Base-by-base conservation (phyloP, 2,888 invertebrate species). In the Trissolcus japonicus region DNA sequence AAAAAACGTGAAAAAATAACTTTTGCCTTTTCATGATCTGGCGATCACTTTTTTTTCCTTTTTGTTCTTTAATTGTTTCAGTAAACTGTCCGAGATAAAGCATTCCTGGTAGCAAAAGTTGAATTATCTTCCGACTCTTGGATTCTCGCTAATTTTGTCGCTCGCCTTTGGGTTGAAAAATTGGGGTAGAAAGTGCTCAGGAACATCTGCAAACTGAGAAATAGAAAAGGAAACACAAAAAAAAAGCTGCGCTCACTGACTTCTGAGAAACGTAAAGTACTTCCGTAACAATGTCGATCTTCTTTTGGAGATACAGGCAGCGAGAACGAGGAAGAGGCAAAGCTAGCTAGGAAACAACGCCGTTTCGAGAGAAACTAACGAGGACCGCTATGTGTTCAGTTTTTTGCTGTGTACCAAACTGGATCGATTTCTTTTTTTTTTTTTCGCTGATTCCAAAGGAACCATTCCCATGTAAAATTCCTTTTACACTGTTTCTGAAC, bases 271-370 rank as follows among this genome's bases (percentile, higher is more conserved):
- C 82, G 82, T 82, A 82, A 83, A 85, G 82, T 82, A 85, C 85
- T 86, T 86, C 82, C 83, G 83, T 83, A 84, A 86, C 84, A 85
- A 86, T 85, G 84, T 83, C 84, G 86, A 86, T 85, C 84, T 84
- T 82, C 80, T 76, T 81, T 83, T 78, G 69, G 78, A 80, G 84
- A 85, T 86, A 86, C 84, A 86, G 82, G 82, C 82, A 79, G 81
- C 81, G 51, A 68, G 14, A 46, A 46, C 54, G 62, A 55, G 40
- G 76, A 76, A 57, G 76, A 74, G 67, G 76, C 77, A 68, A 79
- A 65, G 48, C 74, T 72, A 76, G 80, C 57, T 66, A 77, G 75
- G 63, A 79, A 79, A 65, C 74, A 76, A 68, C 71, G 78, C 78
- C 83, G 83, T 81, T 83, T 80, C 82, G 75, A 80, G 76, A 80